Percentiles rank a stretch among this genome's conserved stretches.
These are phyloP conservation scores for Ommatoiulus sabulosus DNA, from an alignment of 2,888 invertebrate genomes.

Conservation along the genomic window DNA sequence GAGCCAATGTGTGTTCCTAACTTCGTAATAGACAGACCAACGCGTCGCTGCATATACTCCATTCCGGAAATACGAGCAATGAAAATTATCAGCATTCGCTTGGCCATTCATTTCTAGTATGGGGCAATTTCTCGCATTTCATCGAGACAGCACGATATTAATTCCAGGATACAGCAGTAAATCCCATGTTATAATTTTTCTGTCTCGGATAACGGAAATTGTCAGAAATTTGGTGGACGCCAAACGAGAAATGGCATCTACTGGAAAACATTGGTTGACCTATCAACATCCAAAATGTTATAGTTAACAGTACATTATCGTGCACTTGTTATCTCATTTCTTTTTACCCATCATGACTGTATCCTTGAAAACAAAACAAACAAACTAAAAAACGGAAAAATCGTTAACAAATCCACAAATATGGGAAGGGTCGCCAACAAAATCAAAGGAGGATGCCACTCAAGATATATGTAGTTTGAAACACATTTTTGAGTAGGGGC, in stretches of 20 bases:
- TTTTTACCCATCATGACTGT: too few relatives aligned
- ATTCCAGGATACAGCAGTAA: not conserved
- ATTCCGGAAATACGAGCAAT: not conserved
- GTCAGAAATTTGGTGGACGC: not conserved
- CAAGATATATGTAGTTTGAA: too few relatives aligned
- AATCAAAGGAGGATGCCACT: too few relatives aligned
- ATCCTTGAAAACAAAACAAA: too few relatives aligned
- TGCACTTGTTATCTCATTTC: too few relatives aligned
- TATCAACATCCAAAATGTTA: not conserved
- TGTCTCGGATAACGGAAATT: slow-evolving; percentile 13
- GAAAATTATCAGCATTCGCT: not conserved
- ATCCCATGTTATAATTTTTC: not conserved
- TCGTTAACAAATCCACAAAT: too few relatives aligned
- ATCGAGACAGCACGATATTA: not conserved
- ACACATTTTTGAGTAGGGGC: too few relatives aligned
- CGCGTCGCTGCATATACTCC: not conserved
- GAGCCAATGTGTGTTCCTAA: not conserved
- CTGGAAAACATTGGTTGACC: not conserved
- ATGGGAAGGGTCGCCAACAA: too few relatives aligned
- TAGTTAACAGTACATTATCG: not conserved
- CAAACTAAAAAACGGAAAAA: too few relatives aligned
- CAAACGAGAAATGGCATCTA: slow-evolving; percentile 2
- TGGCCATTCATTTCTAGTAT: slow-evolving; percentile 18
- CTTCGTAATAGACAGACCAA: not conserved
- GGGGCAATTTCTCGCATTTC: not conserved